These are phyloP conservation scores for Ploceus nigricollis DNA, from an alignment of 2,113 vertebrate species.

Conservation along the genomic window DNA sequence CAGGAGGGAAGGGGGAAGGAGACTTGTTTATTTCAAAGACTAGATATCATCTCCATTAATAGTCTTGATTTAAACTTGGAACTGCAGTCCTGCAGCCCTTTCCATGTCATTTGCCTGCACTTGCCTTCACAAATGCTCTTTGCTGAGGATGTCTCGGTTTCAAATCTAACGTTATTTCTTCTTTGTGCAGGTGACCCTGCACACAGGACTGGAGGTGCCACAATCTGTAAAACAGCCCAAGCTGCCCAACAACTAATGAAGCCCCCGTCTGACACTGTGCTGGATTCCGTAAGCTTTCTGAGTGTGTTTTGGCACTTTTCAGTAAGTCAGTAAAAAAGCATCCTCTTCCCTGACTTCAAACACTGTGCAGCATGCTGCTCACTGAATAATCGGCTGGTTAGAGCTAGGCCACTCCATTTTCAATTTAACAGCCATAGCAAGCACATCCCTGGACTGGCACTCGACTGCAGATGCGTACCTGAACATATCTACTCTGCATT, in stretches of 20 bases:
- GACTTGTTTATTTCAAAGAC: neutral
- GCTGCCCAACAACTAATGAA: constrained; percentile 68
- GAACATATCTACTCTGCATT: neutral
- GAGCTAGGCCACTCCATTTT: neutral
- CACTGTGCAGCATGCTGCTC: neutral
- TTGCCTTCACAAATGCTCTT: neutral
- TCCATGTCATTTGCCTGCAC: neutral
- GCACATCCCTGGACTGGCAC: neutral
- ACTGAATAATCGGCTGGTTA: neutral
- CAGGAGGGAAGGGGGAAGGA: neutral
- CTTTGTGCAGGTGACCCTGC: constrained; percentile 85
- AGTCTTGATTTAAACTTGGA: neutral
- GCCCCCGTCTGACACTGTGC: neutral
- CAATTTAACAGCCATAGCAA: neutral
- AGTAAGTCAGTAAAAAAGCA: neutral
- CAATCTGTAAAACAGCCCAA: constrained; percentile 78
- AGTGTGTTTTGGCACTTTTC: constrained; percentile 11
- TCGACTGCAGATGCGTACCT: neutral
- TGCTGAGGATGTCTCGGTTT: neutral
- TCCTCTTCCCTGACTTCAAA: constrained; percentile 2
- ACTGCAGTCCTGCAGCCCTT: neutral
- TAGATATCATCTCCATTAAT: neutral
- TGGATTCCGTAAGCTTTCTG: constrained; percentile 51
- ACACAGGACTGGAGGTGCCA: constrained; percentile 90
- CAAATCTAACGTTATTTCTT: neutral